Percentiles rank a stretch among this genome's conserved stretches.
Conservation (phyloP, 2,797 vertebrate genomes). For the Champsocephalus esox region DNA sequence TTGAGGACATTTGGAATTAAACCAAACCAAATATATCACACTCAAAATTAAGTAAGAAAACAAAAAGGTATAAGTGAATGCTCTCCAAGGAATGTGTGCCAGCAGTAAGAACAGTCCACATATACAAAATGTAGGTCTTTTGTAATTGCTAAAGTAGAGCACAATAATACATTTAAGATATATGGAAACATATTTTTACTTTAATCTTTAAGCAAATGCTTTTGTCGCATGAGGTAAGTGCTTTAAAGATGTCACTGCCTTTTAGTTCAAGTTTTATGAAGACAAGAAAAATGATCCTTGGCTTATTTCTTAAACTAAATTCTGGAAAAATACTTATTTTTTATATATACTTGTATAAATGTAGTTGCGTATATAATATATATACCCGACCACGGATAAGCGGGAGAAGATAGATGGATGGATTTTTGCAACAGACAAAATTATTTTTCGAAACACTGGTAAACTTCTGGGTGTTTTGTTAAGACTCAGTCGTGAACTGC, state of each 20-base stretch:
- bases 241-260: rapidly evolving
- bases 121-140: too few species aligned
- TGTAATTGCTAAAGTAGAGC: background rate
- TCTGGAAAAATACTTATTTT: too few species aligned
- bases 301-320: background rate
- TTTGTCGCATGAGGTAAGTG: background rate
- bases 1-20: conserved; percentile 39
- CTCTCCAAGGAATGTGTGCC: conserved; percentile 22
- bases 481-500: background rate
- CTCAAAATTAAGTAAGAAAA: conserved; percentile 26
- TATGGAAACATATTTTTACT: background rate
- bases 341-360: too few species aligned
- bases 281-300: background rate
- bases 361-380: too few species aligned
- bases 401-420: too few species aligned
- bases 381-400: too few species aligned
- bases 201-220: too few species aligned
- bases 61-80: conserved; percentile 12
- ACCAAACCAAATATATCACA: conserved; percentile 51
- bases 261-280: background rate
- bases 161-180: background rate
- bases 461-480: background rate
- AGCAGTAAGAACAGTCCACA: conserved; percentile 1
- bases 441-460: background rate
- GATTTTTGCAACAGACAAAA: background rate